Base-by-base conservation (phyloP, 2,888 invertebrate genomes). In the Neuroscelio doddi region DNA sequence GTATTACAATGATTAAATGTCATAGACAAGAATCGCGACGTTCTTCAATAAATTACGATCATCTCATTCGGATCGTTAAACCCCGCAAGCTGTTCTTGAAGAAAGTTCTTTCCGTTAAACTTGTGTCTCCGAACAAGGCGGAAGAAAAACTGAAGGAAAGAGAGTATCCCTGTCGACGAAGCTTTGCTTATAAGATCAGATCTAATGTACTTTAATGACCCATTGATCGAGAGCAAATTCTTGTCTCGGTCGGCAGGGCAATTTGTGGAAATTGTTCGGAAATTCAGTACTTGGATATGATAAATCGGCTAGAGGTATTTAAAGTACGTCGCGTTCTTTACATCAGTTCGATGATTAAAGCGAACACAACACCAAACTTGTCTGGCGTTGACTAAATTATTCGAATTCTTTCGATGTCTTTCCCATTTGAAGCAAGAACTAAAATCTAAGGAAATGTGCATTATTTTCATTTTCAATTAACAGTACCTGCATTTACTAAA, bases 31-130 rank as follows among this genome's bases (percentile, higher is more conserved):
- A 62, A 66, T 51, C 27, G 53, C 46, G 30, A 50, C 47, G 46
- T 38, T 51, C 56, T 42, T 58, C 62, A 50, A 58, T 66, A 66
- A 66, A 62, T 66, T 65, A 57, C 50, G 56, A 61, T 56, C 56
- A 61, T 56, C 61, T 61, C 36, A 16, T 52, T 51, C 26, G 42
- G 59, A 59, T 58, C 59, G 47, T 59, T 64, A 59, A 64, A 55
- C 39, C 53, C 42, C 29, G 42, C 55, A 55, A 55, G 55, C 51
- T 44, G 56, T 27, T 52, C 47, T 49, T 16, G 15, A 36, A 34
- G 46, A 44, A 50, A 45, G 45, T 57, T 66, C 50, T 16, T 21
- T n/a, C 41, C 53, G 52, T 57, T 65, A 57, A 61, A 49, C 49
- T 41, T 24, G 21, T 49, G 38, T 55, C 32, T 44, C 14, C 16